Conservation (phyloP, 2,888 invertebrate species). For the Eulithis prunata region DNA sequence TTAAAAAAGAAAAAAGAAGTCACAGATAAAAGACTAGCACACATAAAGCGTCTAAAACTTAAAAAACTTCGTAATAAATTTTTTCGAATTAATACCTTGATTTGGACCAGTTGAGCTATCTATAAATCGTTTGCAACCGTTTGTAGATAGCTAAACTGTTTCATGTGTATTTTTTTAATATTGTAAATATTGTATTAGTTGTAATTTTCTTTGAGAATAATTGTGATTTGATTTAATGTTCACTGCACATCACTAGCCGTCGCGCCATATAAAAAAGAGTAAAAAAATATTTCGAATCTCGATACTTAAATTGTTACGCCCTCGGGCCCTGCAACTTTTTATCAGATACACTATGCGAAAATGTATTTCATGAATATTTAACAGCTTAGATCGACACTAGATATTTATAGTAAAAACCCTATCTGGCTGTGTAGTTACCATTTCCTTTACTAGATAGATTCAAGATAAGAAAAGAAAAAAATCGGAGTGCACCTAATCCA, state of each 20-base stretch:
- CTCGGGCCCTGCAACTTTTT: constrained; percentile 63
- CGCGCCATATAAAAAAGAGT: constrained; percentile 36
- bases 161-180: no score
- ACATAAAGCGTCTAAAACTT: no score
- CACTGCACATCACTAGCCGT: constrained; percentile 22
- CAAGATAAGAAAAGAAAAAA: constrained; percentile 34
- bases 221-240: not conserved
- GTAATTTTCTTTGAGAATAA: no score
- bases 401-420: constrained; percentile 63
- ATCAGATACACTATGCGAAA: constrained; percentile 72
- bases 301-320: constrained; percentile 70
- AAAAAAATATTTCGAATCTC: constrained; percentile 61
- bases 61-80: no score
- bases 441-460: constrained; percentile 60
- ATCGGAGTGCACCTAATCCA: not conserved
- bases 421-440: constrained; percentile 47
- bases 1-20: no score
- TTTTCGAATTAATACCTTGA: no score
- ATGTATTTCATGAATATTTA: constrained; percentile 68
- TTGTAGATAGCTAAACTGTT: no score
- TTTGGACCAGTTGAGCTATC: no score
- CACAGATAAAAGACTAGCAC: no score
- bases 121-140: no score
- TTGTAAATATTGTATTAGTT: no score
- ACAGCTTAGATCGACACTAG: constrained; percentile 65